These are phyloP conservation scores for Mizuhopecten yessoensis DNA, from an alignment of 1,140 invertebrate species.

Conservation along the genomic window DNA sequence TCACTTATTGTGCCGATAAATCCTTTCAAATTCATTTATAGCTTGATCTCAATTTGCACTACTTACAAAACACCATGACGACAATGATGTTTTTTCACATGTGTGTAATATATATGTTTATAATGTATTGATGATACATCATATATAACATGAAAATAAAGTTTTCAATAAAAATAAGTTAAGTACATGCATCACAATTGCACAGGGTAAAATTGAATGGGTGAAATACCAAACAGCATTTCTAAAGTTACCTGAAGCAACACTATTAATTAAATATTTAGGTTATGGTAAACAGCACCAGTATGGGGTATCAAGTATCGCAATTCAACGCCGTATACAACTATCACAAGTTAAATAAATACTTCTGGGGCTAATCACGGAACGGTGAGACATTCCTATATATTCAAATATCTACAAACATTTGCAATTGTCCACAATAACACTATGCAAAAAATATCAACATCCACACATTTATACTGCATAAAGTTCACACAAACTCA, in stretches of 20 bases:
- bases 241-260: no score
- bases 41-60: no score
- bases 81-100: background rate
- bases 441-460: background rate
- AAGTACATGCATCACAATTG: background rate
- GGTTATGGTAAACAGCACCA: background rate
- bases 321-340: background rate
- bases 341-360: background rate
- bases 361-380: background rate
- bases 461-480: background rate
- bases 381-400: background rate
- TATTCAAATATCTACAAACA: background rate
- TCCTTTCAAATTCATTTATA: no score
- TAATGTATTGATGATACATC: background rate
- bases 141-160: background rate
- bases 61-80: background rate
- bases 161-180: background rate
- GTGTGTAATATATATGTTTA: background rate
- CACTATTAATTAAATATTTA: no score
- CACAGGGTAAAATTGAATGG: background rate
- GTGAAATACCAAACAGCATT: background rate
- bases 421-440: background rate
- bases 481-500: background rate
- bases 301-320: background rate
- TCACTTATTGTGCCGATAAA: no score